Percentiles rank a stretch among this genome's conserved stretches.
Conservation (phyloP, 37 sponge, comb jelly and placozoan species). For the Crambe crambe region DNA sequence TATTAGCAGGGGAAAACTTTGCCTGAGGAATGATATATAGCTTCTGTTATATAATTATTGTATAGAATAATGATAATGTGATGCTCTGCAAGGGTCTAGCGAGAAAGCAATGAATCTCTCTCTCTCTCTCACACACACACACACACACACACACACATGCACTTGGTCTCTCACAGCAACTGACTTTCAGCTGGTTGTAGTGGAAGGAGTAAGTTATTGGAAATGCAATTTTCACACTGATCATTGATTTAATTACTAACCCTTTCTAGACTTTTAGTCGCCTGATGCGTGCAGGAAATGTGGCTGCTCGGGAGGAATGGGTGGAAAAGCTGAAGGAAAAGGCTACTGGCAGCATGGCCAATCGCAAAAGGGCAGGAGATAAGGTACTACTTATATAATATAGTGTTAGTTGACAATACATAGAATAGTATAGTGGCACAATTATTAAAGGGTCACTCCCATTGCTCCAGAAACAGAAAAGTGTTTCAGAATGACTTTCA, state of each 20-base stretch:
- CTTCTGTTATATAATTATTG: too few species aligned
- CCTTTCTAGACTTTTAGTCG: conserved; percentile 9
- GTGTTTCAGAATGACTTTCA: too few species aligned
- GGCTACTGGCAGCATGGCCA: conserved; percentile 20
- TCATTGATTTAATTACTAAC: neutral
- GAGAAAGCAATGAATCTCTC: too few species aligned
- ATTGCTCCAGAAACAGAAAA: too few species aligned
- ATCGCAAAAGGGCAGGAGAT: conserved; percentile 11
- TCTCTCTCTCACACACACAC: conserved; percentile 3
- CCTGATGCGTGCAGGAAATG: conserved; percentile 10
- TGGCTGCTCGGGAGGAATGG: conserved; percentile 15
- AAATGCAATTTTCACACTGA: neutral
- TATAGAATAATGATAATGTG: too few species aligned
- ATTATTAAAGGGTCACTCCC: too few species aligned
- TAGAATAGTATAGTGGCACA: too few species aligned
- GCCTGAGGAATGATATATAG: too few species aligned
- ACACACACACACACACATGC: neutral
- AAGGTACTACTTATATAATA: too few species aligned
- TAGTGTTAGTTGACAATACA: too few species aligned
- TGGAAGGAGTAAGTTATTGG: neutral
- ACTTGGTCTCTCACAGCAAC: neutral
- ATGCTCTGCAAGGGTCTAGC: too few species aligned
- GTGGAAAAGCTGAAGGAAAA: conserved; percentile 50
- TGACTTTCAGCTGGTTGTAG: neutral
- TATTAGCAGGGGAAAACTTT: too few species aligned